A percentile compares a stretch with the other conserved stretches of the same genome.
phyloP scores from a whole-genome alignment of 2,797 vertebrate genomes.

The Syndactyla subalaris region DNA sequence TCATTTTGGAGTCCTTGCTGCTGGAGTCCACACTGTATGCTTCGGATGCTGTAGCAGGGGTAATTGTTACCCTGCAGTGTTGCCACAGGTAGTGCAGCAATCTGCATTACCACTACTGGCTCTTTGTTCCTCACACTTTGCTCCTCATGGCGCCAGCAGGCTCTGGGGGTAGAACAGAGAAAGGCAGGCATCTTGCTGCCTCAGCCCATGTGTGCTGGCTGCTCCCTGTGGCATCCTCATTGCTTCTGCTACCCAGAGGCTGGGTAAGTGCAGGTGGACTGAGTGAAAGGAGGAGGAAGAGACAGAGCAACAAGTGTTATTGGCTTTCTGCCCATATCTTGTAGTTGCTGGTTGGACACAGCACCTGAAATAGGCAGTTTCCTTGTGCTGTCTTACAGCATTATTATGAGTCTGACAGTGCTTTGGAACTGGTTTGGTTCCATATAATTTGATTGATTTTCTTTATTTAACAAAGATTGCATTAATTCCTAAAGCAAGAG shows the following conservation, averaged over 20 bases:
- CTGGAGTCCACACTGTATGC: accelerated
- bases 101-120: accelerated
- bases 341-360: neutral
- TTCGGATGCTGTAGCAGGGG: neutral
- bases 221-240: neutral
- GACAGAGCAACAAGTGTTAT: neutral
- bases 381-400: neutral
- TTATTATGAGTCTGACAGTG: neutral
- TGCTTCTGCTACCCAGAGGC: neutral
- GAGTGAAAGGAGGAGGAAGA: neutral
- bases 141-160: neutral
- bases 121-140: neutral
- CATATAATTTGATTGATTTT: neutral
- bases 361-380: neutral
- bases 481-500: neutral
- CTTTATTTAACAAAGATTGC: accelerated
- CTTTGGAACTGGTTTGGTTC: neutral
- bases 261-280: neutral
- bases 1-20: neutral
- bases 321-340: neutral
- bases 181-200: neutral
- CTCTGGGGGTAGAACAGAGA: neutral
- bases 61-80: neutral
- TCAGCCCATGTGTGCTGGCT: accelerated
- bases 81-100: neutral